Base-by-base conservation (phyloP, 2,113 vertebrate species). In the Excalfactoria chinensis region DNA sequence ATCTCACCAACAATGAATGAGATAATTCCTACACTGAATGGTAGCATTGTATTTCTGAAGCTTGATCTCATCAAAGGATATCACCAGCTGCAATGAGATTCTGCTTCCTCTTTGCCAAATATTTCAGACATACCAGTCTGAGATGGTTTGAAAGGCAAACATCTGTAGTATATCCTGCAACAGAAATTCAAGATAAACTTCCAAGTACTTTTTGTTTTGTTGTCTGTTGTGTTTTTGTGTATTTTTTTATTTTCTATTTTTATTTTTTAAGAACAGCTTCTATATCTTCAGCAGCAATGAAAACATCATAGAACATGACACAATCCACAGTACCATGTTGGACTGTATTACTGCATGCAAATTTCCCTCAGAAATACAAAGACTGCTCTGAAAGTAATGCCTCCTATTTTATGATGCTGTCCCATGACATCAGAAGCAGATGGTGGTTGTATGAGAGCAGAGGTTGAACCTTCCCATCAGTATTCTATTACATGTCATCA, bases 151-250 rank as follows among this genome's bases (percentile, higher is more conserved):
- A 59, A 94, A 89, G 78, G 16, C 71, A 74, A 91, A 85, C 93
- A 95, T 97, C 97, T 97, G 96, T 94, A 97, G 78, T 94, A 89
- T 94, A 89, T 95, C 96, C 91, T 93, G 87, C 78, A 90, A 83
- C 81, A 88, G 63, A 92, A 95, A 84, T 88, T 94, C 56, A 64
- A 76, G 90, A 93, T 87, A 87, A 15, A 69, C 55, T 96, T 94
- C 87, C 51, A 84, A 59, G 64, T 41, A 41, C 88, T 91, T 77
- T 95, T 93, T 95, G 20, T 18, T 21, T 20, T 44, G 19, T 48
- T 22, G 43, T 21, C 10, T 46, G 20, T 21, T 48, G 41, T 41
- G 37, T 8, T 7, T 48, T 21, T 48, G n/a, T n/a, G n/a, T n/a
- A n/a, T n/a, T n/a, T n/a, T n/a, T n/a, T n/a, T n/a, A n/a, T n/a